Percentiles rank a stretch among this genome's conserved stretches.
These are phyloP conservation scores for Strigamia crassipes DNA, from an alignment of 2,888 invertebrate species.

Conservation along the genomic window DNA sequence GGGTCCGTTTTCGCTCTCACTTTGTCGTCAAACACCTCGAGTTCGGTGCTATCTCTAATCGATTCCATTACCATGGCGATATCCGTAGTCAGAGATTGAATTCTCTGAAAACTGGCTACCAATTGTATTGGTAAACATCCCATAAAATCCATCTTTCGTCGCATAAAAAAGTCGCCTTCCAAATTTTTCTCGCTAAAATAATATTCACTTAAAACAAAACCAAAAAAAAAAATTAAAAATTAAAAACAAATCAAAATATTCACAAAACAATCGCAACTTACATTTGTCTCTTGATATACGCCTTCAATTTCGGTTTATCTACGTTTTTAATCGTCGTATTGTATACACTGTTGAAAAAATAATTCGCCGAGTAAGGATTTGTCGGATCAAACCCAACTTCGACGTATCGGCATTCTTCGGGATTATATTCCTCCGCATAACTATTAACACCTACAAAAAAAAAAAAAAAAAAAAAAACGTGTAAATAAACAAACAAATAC, in stretches of 20 bases:
- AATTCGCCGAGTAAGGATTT: not conserved
- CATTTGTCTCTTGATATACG: not conserved
- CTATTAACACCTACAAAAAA: not conserved
- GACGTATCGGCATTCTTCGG: not conserved
- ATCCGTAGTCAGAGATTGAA: conserved; percentile 84
- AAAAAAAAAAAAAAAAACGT: not conserved
- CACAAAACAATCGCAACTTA: conserved; percentile 39
- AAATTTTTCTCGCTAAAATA: conserved; percentile 98
- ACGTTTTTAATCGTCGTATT: not conserved
- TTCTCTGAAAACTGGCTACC: conserved; percentile 94
- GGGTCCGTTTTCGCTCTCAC: conserved; percentile 80
- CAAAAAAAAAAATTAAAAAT: conserved; percentile 43
- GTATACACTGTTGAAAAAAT: not conserved
- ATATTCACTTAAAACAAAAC: conserved; percentile 83
- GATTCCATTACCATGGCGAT: conserved; percentile 78
- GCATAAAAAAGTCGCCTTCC: conserved; percentile 90
- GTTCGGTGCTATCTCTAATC: conserved; percentile 74
- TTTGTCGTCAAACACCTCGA: conserved; percentile 77
- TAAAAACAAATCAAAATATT: conserved; percentile 10
- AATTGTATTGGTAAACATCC: conserved; percentile 92
- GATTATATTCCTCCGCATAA: not conserved
- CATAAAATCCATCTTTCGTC: conserved; percentile 93
- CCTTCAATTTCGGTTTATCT: not conserved
- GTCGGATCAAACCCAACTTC: not conserved
- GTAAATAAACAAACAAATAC: not conserved